These are phyloP conservation scores for Drosophila paranaensis DNA, from an alignment of 2,888 invertebrate genomes.

Conservation along the genomic window DNA sequence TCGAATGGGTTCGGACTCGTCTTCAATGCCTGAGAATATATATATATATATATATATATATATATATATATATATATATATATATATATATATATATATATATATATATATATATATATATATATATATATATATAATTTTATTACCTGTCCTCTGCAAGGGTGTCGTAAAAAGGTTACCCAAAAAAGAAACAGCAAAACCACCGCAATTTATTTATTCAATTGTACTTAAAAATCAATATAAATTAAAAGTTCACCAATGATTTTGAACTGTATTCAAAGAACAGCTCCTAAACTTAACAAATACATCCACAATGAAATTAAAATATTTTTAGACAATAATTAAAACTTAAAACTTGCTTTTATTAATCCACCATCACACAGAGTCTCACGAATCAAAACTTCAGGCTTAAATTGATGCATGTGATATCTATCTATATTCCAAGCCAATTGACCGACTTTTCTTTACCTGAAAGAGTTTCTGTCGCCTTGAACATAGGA, in stretches of 20 bases:
- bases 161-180: slow-evolving; percentile 27
- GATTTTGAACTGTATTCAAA: slow-evolving; percentile 25
- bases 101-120: too few relatives aligned
- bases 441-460: background rate
- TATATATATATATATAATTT: too few relatives aligned
- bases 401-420: background rate
- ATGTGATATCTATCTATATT: background rate
- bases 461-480: background rate
- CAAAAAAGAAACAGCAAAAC: slow-evolving; percentile 61
- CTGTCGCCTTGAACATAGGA: background rate
- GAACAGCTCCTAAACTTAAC: slow-evolving; percentile 29
- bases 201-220: slow-evolving; percentile 70
- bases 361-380: slow-evolving; percentile 1
- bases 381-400: background rate
- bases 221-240: slow-evolving; percentile 55
- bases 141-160: background rate
- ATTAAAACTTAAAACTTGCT: background rate
- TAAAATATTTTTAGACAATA: slow-evolving; percentile 24
- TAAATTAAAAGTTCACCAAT: slow-evolving; percentile 17
- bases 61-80: too few relatives aligned
- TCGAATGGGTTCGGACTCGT: background rate
- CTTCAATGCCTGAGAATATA: too few relatives aligned
- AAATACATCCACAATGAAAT: slow-evolving; percentile 30
- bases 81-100: too few relatives aligned
- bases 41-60: too few relatives aligned